A percentile compares a stretch with the other conserved stretches of the same genome.
phyloP scores from a whole-genome alignment of 1,140 invertebrate genomes.

The Formica exsecta region DNA sequence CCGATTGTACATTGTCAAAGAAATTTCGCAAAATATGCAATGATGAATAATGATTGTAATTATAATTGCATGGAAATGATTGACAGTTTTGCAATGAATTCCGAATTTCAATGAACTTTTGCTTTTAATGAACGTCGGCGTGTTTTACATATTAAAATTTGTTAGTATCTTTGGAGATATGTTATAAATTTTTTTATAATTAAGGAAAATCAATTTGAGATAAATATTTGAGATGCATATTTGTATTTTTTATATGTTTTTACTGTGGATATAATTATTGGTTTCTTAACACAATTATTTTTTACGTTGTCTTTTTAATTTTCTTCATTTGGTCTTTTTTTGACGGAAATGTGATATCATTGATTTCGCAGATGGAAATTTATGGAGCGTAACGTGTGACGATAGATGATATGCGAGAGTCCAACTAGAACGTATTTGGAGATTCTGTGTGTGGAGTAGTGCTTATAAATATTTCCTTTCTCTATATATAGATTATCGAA shows the following conservation, averaged over 20 bases:
- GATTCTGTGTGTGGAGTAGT: neutral
- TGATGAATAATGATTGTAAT: neutral
- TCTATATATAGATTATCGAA: neutral
- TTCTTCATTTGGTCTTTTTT: neutral
- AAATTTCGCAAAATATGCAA: constrained; percentile 5
- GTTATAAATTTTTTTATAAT: neutral
- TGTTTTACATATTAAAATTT: neutral
- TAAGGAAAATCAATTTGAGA: neutral
- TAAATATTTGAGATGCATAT: no score
- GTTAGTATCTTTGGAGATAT: neutral
- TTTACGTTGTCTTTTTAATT: neutral
- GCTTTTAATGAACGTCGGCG: constrained; percentile 21
- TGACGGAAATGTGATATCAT: neutral
- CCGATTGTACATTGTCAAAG: neutral
- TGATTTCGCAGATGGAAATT: neutral
- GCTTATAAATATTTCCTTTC: neutral
- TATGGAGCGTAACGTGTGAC: neutral
- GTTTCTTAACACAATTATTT: neutral
- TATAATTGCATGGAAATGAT: neutral
- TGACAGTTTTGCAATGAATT: neutral
- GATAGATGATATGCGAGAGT: neutral
- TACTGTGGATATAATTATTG: neutral
- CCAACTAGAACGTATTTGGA: neutral
- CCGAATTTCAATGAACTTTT: neutral
- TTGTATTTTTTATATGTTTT: constrained; percentile 13